phyloP scores from a whole-genome alignment of 2,888 invertebrate genomes.

The Nemapogon koenigi region DNA sequence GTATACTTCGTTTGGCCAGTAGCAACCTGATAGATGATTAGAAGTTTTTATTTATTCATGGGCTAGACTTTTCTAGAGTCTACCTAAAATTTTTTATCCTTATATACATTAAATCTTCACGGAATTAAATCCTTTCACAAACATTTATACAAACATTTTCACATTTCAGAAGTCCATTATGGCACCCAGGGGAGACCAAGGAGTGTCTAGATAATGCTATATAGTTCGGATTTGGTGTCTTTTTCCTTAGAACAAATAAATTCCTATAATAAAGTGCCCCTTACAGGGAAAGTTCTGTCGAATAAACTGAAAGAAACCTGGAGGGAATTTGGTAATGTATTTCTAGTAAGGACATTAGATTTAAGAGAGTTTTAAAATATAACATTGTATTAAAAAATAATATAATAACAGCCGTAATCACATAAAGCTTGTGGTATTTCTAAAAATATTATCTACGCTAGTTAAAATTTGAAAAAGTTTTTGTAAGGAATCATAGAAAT shows the following conservation, averaged over 20 bases:
- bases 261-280: constrained; percentile 15
- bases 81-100: neutral
- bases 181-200: constrained; percentile 34
- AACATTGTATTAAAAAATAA: no score
- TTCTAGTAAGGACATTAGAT: no score
- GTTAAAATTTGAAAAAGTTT: no score
- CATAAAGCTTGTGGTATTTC: no score
- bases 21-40: constrained; percentile 33
- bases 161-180: constrained; percentile 45
- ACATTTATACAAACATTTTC: constrained; percentile 44
- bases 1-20: constrained; percentile 50
- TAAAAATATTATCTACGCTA: no score
- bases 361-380: no score
- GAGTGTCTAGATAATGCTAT: constrained; percentile 33
- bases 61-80: constrained; percentile 10
- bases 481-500: no score
- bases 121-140: constrained; percentile 42
- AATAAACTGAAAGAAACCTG: constrained; percentile 8
- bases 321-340: no score
- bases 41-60: constrained; percentile 12
- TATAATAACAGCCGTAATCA: no score
- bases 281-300: constrained; percentile 13
- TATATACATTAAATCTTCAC: constrained; percentile 12
- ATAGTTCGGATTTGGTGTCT: constrained; percentile 25
- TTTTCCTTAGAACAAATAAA: constrained; percentile 22